phyloP scores from a whole-genome alignment of 2,113 vertebrate genomes.

The Scolopax mira region DNA sequence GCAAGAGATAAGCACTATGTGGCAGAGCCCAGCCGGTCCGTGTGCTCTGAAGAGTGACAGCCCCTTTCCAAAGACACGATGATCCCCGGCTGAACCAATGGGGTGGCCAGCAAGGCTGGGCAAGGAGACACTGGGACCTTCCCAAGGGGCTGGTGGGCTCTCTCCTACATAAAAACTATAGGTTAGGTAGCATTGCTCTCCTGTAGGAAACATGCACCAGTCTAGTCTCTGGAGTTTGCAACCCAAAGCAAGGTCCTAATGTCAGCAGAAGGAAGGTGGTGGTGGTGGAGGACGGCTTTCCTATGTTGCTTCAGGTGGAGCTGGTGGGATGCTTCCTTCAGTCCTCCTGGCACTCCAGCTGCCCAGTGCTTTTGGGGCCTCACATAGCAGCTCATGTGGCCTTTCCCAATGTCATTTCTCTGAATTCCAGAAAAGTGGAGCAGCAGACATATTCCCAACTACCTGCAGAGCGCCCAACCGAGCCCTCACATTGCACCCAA shows the following conservation, averaged over 20 bases:
- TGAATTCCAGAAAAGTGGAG: not conserved
- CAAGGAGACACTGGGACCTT: not conserved
- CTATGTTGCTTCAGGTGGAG: not conserved
- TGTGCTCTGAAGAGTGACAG: not conserved
- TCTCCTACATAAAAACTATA: not conserved
- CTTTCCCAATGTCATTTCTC: not conserved
- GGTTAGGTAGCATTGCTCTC: not conserved
- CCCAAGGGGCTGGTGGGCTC: not conserved
- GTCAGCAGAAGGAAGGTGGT: not conserved
- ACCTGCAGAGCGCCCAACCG: not conserved
- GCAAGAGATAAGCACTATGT: constrained; percentile 31
- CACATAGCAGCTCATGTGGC: not conserved
- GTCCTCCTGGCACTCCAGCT: not conserved
- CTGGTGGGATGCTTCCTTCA: not conserved
- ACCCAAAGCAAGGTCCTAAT: not conserved
- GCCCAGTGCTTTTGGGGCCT: not conserved
- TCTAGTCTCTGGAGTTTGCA: not conserved
- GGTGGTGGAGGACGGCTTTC: not conserved
- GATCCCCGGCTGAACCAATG: not conserved
- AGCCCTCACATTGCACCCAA: not conserved
- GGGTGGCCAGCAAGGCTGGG: not conserved
- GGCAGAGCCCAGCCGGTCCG: not conserved
- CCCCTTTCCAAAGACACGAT: not conserved
- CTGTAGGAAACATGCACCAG: not conserved
- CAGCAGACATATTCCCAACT: not conserved